These are phyloP conservation scores for Clarias laeviceps DNA, from an alignment of 2,797 vertebrate species.

Conservation along the genomic window DNA sequence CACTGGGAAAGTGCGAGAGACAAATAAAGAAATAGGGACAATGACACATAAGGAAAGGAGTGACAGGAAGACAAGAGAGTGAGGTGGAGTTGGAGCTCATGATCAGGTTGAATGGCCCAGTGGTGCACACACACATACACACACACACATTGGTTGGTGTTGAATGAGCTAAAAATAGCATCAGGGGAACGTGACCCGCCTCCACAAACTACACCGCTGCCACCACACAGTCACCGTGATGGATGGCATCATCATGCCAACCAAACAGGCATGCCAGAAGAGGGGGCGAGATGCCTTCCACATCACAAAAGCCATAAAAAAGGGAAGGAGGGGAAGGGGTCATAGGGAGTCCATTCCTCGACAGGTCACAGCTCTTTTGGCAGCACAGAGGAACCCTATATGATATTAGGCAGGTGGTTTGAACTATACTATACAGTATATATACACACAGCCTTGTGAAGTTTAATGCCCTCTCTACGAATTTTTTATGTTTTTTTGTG, in stretches of 20 bases:
- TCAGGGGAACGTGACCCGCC: constrained; percentile 51
- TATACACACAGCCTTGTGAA: too few species aligned
- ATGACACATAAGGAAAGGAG: not conserved
- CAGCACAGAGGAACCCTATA: too few species aligned
- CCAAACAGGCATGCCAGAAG: constrained; percentile 50
- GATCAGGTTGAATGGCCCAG: constrained; percentile 41
- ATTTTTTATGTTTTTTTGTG: too few species aligned
- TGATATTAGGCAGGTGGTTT: too few species aligned
- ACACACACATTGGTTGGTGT: constrained; percentile 50
- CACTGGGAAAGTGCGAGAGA: not conserved
- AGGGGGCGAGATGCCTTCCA: constrained; percentile 49
- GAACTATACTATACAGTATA: too few species aligned
- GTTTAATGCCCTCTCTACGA: too few species aligned
- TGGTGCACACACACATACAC: not conserved
- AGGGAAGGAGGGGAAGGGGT: not conserved
- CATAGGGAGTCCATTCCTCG: not conserved
- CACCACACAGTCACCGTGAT: constrained; percentile 39
- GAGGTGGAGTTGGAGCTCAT: constrained; percentile 25
- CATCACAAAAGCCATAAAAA: constrained; percentile 27
- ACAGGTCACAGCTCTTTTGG: too few species aligned
- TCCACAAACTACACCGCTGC: constrained; percentile 45
- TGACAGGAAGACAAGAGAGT: constrained; percentile 1
- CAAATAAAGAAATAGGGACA: not conserved
- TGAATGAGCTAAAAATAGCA: constrained; percentile 60
- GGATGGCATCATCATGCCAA: constrained; percentile 44